Evolutionary conservation across 2,113 vertebrate species (phyloP).

Genomic region (Manacus vitellinus): DNA sequence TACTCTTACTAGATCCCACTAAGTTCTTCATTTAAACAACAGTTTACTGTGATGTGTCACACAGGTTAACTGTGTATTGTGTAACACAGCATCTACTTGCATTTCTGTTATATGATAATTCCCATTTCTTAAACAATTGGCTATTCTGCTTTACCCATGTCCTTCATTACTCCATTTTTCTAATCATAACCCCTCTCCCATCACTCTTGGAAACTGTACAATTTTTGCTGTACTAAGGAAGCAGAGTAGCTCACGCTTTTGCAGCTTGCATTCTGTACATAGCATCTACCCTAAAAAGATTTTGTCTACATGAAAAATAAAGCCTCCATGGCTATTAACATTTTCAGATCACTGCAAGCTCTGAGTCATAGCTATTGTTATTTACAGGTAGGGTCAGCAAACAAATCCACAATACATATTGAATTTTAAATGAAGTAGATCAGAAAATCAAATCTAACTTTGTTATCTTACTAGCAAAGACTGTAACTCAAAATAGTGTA

Average conservation of each 20-base stretch:
- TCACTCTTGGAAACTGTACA: not conserved
- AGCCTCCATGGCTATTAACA: not conserved
- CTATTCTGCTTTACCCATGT: not conserved
- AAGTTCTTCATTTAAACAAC: not conserved
- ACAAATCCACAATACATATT: not conserved
- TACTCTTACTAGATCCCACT: not conserved
- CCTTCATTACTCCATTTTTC: not conserved
- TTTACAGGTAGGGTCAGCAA: not conserved
- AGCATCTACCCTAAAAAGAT: not conserved
- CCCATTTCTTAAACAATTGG: not conserved
- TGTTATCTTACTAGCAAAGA: slow-evolving; percentile 1
- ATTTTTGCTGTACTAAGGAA: not conserved
- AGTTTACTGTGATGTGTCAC: not conserved
- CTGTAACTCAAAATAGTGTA: not conserved
- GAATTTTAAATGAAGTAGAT: not conserved
- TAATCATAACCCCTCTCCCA: not conserved
- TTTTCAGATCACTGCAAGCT: not conserved
- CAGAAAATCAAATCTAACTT: not conserved
- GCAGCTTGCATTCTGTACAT: not conserved
- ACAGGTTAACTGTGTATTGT: not conserved
- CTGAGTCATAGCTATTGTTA: not conserved
- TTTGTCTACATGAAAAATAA: not conserved
- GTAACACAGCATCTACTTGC: not conserved
- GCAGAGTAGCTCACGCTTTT: not conserved
- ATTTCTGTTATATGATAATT: not conserved